phyloP scores from a whole-genome alignment of 1,140 invertebrate species.

The Parasteatoda tepidariorum region DNA sequence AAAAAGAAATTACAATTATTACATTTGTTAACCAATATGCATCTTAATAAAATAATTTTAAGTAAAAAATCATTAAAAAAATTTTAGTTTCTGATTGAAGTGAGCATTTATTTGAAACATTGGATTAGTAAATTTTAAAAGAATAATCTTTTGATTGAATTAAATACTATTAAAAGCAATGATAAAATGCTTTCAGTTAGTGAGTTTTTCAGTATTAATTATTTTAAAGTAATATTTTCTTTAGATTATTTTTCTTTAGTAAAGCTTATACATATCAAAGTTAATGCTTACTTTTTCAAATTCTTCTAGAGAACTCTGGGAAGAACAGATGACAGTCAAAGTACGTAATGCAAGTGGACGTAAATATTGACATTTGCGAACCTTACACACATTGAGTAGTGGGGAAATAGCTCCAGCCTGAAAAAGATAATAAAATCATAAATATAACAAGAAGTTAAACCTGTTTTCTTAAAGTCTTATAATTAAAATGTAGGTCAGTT shows the following conservation, averaged over 20 bases:
- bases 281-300: constrained; percentile 47
- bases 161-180: background rate
- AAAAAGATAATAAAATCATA: constrained; percentile 28
- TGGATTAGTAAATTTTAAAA: background rate
- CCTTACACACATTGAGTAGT: constrained; percentile 36
- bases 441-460: too few species aligned
- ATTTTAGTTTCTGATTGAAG: too few species aligned
- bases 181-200: background rate
- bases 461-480: too few species aligned
- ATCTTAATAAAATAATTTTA: too few species aligned
- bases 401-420: constrained; percentile 42
- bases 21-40: too few species aligned
- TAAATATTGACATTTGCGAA: constrained; percentile 36
- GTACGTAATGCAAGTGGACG: constrained; percentile 36
- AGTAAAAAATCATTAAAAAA: too few species aligned
- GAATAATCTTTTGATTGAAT: background rate
- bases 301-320: background rate
- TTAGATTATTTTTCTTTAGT: background rate
- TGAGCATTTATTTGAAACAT: background rate
- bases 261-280: background rate
- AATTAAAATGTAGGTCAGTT: too few species aligned
- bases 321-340: constrained; percentile 38
- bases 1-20: too few species aligned
- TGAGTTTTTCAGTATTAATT: background rate
- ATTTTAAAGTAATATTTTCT: background rate